phyloP scores from a whole-genome alignment of 2,113 vertebrate species.

The Pluvianellus socialis region DNA sequence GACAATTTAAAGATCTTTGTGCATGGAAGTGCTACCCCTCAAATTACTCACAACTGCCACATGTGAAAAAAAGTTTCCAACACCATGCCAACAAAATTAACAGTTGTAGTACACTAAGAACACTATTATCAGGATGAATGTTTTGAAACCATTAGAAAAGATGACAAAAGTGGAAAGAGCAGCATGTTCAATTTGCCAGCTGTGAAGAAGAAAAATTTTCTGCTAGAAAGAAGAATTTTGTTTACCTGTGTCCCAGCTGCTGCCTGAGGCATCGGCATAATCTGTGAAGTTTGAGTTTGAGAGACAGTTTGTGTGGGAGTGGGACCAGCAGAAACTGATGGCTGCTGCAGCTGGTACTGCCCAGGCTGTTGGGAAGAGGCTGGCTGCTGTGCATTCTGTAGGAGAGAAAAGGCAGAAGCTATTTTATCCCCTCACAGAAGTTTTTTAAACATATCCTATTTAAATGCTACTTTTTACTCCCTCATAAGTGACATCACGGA shows the following conservation, averaged over 20 bases:
- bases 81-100: not conserved
- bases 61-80: not conserved
- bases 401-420: constrained; percentile 26
- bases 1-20: not conserved
- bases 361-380: constrained; percentile 70
- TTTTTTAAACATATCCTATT: not conserved
- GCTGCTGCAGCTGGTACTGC: constrained; percentile 73
- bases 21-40: not conserved
- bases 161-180: constrained; percentile 16
- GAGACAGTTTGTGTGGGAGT: constrained; percentile 61
- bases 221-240: not conserved
- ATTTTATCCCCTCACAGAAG: not conserved
- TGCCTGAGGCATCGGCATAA: constrained; percentile 72
- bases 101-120: not conserved
- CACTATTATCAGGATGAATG: not conserved
- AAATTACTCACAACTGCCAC: not conserved
- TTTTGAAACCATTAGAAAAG: constrained; percentile 21
- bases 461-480: not conserved
- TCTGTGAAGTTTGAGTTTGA: constrained; percentile 69
- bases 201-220: not conserved
- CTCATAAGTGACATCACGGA: not conserved
- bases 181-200: not conserved
- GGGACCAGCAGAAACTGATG: constrained; percentile 62
- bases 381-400: constrained; percentile 70
- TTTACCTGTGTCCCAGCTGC: constrained; percentile 78